Evolutionary conservation across 2,888 invertebrate species (phyloP).

Genomic region (Yponomeuta plumbellus): DNA sequence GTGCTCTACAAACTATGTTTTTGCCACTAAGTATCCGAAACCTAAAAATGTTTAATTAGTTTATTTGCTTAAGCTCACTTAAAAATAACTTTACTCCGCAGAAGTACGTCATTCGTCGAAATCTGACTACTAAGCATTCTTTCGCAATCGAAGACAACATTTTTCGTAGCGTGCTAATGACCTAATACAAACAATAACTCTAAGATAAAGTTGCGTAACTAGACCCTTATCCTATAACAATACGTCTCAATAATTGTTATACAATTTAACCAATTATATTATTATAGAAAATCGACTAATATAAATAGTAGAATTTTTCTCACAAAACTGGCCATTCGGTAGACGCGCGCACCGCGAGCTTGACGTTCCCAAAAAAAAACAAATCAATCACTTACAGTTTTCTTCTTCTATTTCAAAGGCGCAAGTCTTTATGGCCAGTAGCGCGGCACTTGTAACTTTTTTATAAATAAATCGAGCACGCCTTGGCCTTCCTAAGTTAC

Average conservation of each 20-base stretch:
- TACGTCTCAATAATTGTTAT: not conserved
- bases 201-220: too few species aligned
- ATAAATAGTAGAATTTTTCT: not conserved
- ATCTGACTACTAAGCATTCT: too few species aligned
- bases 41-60: too few species aligned
- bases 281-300: not conserved
- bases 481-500: constrained; percentile 49
- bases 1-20: too few species aligned
- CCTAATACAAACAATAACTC: too few species aligned
- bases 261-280: not conserved
- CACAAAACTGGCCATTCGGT: constrained; percentile 2
- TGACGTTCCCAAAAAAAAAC: constrained; percentile 12
- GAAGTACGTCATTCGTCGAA: too few species aligned
- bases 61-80: too few species aligned
- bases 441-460: constrained; percentile 32
- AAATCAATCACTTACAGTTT: not conserved
- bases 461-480: constrained; percentile 38
- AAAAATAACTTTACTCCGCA: too few species aligned
- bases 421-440: not conserved
- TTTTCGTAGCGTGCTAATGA: too few species aligned
- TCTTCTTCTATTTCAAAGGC: constrained; percentile 3
- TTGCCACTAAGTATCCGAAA: too few species aligned
- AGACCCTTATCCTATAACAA: not conserved
- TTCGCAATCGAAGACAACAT: too few species aligned
- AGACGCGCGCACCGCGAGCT: not conserved